Conservation (phyloP, 2,888 invertebrate species). For the Idaea biselata region DNA sequence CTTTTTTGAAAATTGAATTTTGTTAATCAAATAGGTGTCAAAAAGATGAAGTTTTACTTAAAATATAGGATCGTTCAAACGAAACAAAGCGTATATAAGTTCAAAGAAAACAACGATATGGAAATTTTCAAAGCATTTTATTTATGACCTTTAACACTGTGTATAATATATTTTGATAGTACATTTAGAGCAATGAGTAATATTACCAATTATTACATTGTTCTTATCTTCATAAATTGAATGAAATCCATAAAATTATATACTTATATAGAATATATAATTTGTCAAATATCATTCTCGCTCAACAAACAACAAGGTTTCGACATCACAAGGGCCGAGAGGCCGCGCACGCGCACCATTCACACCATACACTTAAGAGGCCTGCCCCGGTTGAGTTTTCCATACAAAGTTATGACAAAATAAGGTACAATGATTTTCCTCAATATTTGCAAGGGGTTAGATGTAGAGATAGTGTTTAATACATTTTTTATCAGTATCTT, state of each 20-base stretch:
- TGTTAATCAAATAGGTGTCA: too few species aligned
- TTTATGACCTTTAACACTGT: constrained; percentile 81
- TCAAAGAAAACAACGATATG: constrained; percentile 63
- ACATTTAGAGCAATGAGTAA: constrained; percentile 82
- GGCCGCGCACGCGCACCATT: constrained; percentile 20
- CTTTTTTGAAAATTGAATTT: too few species aligned
- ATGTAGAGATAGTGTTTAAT: too few species aligned
- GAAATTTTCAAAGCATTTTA: constrained; percentile 81
- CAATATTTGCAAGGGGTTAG: too few species aligned
- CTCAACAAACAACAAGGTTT: constrained; percentile 76
- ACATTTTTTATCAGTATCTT: too few species aligned
- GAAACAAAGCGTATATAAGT: too few species aligned
- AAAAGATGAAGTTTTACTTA: too few species aligned
- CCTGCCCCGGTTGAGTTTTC: too few species aligned
- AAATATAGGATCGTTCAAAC: too few species aligned
- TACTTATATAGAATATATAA: constrained; percentile 76
- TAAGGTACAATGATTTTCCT: too few species aligned
- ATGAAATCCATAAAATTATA: constrained; percentile 77
- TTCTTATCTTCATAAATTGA: constrained; percentile 77
- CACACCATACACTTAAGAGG: constrained; percentile 24
- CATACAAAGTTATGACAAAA: too few species aligned
- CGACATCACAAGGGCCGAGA: constrained; percentile 36
- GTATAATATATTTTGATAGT: constrained; percentile 82
- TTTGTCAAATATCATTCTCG: constrained; percentile 72
- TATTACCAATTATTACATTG: constrained; percentile 81